A percentile compares a stretch with the other conserved stretches of the same genome.
These are phyloP conservation scores for Melangyna quadrimaculata DNA, from an alignment of 2,888 invertebrate species.

Conservation along the genomic window DNA sequence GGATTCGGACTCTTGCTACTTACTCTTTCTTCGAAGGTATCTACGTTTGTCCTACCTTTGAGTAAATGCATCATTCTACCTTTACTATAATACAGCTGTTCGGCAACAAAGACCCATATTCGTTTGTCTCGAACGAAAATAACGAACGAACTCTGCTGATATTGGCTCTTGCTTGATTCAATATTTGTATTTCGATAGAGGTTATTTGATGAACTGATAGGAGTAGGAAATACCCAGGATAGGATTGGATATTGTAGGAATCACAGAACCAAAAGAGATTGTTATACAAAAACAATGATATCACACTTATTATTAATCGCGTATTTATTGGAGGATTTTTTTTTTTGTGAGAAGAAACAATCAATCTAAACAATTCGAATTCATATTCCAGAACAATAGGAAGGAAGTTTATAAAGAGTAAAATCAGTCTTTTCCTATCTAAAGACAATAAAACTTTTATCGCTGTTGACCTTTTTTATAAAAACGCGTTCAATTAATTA, in stretches of 20 bases:
- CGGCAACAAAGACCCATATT: slow-evolving; percentile 20
- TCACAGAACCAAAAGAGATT: slow-evolving; percentile 17
- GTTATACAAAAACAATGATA: slow-evolving; percentile 64
- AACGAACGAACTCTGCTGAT: not conserved
- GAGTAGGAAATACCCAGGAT: not conserved
- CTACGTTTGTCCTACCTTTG: slow-evolving; percentile 33
- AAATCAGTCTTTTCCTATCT: not conserved
- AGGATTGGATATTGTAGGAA: not conserved
- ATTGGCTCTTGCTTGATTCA: slow-evolving; percentile 55
- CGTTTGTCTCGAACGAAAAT: not conserved
- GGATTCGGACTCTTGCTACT: slow-evolving; percentile 19
- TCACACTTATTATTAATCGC: slow-evolving; percentile 63
- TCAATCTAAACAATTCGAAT: not conserved
- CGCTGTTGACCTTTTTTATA: slow-evolving; percentile 57
- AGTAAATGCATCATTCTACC: slow-evolving; percentile 3
- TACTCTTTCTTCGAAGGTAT: slow-evolving; percentile 5
- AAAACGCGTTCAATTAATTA: slow-evolving; percentile 66
- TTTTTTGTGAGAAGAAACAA: not conserved
- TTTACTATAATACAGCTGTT: slow-evolving; percentile 59
- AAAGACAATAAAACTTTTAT: slow-evolving; percentile 43
- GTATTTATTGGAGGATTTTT: slow-evolving; percentile 4
- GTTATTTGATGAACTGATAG: slow-evolving; percentile 65
- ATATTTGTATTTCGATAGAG: slow-evolving; percentile 69
- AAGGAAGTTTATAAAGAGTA: slow-evolving; percentile 24
- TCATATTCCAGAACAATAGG: slow-evolving; percentile 1